These are phyloP conservation scores for Polymixis lichenea DNA, from an alignment of 2,888 invertebrate genomes.

Conservation along the genomic window DNA sequence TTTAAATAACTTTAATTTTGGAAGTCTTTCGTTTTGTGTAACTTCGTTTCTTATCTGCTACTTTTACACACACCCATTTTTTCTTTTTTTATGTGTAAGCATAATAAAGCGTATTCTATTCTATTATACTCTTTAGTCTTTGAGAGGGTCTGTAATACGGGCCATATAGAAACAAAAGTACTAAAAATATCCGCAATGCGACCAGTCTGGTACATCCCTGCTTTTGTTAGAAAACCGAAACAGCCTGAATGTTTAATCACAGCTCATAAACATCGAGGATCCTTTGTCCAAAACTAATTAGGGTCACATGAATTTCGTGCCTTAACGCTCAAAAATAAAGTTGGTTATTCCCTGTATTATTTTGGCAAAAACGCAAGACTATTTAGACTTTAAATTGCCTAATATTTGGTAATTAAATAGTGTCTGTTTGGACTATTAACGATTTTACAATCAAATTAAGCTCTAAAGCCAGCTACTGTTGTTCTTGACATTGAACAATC, in stretches of 20 bases:
- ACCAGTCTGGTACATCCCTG: conserved; percentile 51
- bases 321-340: conserved; percentile 39
- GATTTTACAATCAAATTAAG: conserved; percentile 6
- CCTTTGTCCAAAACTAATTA: conserved; percentile 63
- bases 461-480: neutral
- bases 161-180: neutral
- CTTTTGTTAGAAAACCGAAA: conserved; percentile 62
- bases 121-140: no score
- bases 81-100: no score
- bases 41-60: no score
- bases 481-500: neutral
- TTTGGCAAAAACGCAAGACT: conserved; percentile 30
- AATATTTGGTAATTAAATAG: conserved; percentile 40
- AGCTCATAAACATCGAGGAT: conserved; percentile 59
- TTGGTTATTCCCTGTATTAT: conserved; percentile 28
- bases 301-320: conserved; percentile 38
- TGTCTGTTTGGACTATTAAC: neutral
- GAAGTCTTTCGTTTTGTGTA: no score
- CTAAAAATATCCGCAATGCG: conserved; percentile 69
- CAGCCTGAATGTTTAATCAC: conserved; percentile 58
- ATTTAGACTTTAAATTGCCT: conserved; percentile 36
- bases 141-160: neutral
- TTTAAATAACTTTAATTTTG: no score
- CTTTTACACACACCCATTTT: no score
- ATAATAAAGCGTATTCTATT: no score